Evolutionary conservation across 2,113 vertebrate species (phyloP), one percentile per base, ranked within the genome.

Genomic region (Neolamprologus caudopunctatus): DNA sequence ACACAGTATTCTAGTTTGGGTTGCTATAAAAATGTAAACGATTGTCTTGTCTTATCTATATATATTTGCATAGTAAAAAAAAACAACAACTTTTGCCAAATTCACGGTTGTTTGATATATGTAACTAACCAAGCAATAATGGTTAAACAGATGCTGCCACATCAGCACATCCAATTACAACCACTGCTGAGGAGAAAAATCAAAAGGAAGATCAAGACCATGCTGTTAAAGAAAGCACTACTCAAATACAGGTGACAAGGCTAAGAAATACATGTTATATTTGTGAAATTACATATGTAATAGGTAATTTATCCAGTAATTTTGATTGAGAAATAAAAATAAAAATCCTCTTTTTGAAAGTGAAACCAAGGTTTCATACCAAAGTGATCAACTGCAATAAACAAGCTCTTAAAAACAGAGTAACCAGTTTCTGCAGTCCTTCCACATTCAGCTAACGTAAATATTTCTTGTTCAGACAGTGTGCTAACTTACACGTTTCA

Each of bases 401-500:
- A 55, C 53, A 55, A 55, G 53, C 0, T 55, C 53, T 24, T 55
- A 55, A 24, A 55, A 55, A 24, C 53, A 55, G 6, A 24, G 53
- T 24, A 55, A 55, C 53, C 21, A 55, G 53, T 55, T 55, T 55
- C 21, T 55, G 21, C 53, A 57, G 54, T 0, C 47, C 16, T 50
- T 50, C 1, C 1, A 0, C 2, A 0, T 26, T 57, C 54, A 57
- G 54, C 24, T 57, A 0, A 14, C 0, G 12, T 3, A 57, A 57
- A 57, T 57, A 57, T 26, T 26, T 57, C 54, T 57, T 57, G 54
- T 57, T 57, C 12, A 57, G 24, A 57, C 24, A 57, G 24, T 57
- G 55, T 28, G 54, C 24, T 57, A 14, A 57, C 54, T 28, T 26
- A 28, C 24, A 26, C 2, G 0, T 0, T 57, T 57, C 55, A 57